Evolutionary conservation across 1,140 invertebrate genomes (phyloP).

Genomic region (Parasteatoda tepidariorum): DNA sequence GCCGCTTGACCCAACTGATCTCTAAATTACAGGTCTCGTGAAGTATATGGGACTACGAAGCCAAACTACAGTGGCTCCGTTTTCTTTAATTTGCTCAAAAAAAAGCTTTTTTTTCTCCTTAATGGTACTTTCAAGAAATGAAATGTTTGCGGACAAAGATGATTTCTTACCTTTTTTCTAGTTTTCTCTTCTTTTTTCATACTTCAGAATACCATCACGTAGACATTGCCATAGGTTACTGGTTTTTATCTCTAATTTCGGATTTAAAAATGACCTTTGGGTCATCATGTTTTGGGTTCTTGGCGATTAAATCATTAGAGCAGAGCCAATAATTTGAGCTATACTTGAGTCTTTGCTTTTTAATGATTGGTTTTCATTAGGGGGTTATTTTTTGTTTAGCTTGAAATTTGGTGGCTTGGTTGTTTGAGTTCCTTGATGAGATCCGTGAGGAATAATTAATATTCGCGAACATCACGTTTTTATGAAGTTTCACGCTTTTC

Average conservation of each 20-base stretch:
- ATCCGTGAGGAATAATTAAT: too few relatives aligned
- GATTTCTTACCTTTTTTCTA: neutral
- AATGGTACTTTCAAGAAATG: neutral
- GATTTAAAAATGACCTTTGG: neutral
- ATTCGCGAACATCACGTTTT: too few relatives aligned
- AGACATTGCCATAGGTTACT: neutral
- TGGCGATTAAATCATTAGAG: neutral
- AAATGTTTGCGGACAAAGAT: neutral
- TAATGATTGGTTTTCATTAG: too few relatives aligned
- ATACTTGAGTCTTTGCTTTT: too few relatives aligned
- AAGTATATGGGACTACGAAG: neutral
- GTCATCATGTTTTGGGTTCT: neutral
- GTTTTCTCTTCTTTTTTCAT: neutral
- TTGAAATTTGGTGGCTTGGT: too few relatives aligned
- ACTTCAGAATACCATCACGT: neutral
- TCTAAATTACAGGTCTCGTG: neutral
- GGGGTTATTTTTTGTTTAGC: too few relatives aligned
- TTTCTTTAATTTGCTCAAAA: neutral
- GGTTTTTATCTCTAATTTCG: neutral
- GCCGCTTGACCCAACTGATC: neutral
- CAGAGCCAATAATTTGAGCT: too few relatives aligned
- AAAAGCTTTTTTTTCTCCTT: neutral
- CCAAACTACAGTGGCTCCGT: neutral
- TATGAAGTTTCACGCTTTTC: too few relatives aligned
- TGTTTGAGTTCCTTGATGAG: too few relatives aligned